Conservation (phyloP, 2,797 vertebrate species). For the Halcyon chelicuti region DNA sequence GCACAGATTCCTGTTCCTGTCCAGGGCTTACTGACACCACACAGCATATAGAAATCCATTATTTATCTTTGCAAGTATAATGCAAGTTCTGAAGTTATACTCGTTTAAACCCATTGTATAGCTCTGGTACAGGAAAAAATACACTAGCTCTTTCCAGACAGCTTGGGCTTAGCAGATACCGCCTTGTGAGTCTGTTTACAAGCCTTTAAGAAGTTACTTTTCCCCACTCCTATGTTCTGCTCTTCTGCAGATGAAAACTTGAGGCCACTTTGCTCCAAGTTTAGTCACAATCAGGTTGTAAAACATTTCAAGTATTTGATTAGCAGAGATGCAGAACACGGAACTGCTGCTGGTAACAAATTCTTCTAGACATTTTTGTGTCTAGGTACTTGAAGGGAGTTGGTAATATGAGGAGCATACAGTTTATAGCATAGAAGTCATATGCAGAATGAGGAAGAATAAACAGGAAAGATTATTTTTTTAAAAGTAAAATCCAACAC, state of each 20-base stretch:
- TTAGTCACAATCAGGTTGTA: neutral
- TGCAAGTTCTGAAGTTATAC: neutral
- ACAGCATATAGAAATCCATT: neutral
- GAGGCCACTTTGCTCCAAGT: neutral
- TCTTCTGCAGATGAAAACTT: neutral
- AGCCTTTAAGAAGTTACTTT: neutral
- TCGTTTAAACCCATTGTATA: neutral
- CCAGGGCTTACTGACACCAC: neutral
- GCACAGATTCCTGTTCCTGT: neutral
- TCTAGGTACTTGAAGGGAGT: neutral
- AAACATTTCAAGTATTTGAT: neutral
- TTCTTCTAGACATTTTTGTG: neutral
- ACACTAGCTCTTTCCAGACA: neutral
- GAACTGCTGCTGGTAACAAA: neutral
- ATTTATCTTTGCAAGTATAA: neutral
- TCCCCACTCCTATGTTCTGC: neutral
- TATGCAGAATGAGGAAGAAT: constrained; percentile 8
- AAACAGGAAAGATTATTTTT: neutral
- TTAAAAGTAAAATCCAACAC: neutral
- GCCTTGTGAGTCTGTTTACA: neutral
- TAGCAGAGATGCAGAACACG: neutral
- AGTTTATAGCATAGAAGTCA: constrained; percentile 15
- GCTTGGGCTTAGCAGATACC: neutral
- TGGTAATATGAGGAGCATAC: neutral
- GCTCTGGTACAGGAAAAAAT: neutral